These are phyloP conservation scores for Drosophila arawakana DNA, from an alignment of 1,140 invertebrate genomes.

Conservation along the genomic window DNA sequence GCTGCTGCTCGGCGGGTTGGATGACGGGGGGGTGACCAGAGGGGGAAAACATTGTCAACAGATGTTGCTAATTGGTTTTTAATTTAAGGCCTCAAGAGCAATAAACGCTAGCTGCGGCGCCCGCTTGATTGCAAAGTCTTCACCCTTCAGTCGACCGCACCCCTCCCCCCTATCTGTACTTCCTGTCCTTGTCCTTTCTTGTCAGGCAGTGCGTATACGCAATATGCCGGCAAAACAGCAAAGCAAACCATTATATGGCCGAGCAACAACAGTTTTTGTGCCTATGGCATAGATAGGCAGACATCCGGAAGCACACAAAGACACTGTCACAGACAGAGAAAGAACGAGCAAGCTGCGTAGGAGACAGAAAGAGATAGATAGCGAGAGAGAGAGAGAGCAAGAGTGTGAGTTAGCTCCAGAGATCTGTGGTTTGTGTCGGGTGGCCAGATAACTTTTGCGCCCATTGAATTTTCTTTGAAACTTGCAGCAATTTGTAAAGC, in stretches of 20 bases:
- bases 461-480: slow-evolving; percentile 53
- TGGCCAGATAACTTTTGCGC: slow-evolving; percentile 36
- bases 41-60: slow-evolving; percentile 55
- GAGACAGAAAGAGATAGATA: not conserved
- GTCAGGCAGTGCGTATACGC: slow-evolving; percentile 46
- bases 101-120: slow-evolving; percentile 46
- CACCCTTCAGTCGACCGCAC: too few species aligned
- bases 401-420: not conserved
- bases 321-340: not conserved
- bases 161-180: not conserved
- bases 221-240: slow-evolving; percentile 35
- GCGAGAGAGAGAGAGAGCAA: not conserved
- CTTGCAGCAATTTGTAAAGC: slow-evolving; percentile 47
- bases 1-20: slow-evolving; percentile 3
- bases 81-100: slow-evolving; percentile 66
- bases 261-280: slow-evolving; percentile 33
- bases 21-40: not conserved
- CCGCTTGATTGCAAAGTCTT: slow-evolving; percentile 26
- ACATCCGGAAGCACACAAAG: slow-evolving; percentile 15
- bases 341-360: not conserved
- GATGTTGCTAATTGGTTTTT: slow-evolving; percentile 67
- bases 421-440: slow-evolving; percentile 1
- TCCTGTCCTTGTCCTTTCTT: slow-evolving; percentile 19
- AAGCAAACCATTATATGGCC: slow-evolving; percentile 7
- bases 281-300: slow-evolving; percentile 33